Percentiles rank a stretch among this genome's conserved stretches.
Conservation (phyloP, 2,888 invertebrate genomes). For the Labia minor region DNA sequence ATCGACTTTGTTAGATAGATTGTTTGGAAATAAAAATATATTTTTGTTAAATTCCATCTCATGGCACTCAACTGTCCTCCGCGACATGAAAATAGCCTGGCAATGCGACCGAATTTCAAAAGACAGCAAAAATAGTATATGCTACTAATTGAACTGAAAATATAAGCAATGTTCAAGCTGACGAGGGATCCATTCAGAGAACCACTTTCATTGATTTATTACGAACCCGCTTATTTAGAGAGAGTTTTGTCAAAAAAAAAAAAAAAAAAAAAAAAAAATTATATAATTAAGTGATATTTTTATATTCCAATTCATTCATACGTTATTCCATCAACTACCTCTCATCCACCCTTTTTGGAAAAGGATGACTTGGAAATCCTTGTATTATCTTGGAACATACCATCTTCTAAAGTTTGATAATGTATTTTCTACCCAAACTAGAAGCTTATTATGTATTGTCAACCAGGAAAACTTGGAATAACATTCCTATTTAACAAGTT, state of each 20-base stretch:
- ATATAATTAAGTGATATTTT: not conserved
- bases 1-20: not conserved
- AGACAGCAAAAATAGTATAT: not conserved
- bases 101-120: conserved; percentile 3
- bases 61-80: conserved; percentile 7
- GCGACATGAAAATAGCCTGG: conserved; percentile 13
- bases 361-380: not conserved
- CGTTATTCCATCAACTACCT: not conserved
- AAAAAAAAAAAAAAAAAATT: no score
- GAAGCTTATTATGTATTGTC: conserved; percentile 13
- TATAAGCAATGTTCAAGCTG: not conserved
- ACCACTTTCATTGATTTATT: not conserved
- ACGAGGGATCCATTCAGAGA: not conserved
- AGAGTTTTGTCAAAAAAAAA: not conserved
- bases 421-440: not conserved
- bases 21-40: not conserved
- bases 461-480: conserved; percentile 13
- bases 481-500: not conserved
- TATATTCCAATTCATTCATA: not conserved
- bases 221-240: conserved; percentile 1
- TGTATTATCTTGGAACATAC: not conserved
- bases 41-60: not conserved
- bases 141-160: conserved; percentile 7
- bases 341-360: not conserved
- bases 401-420: not conserved